These are phyloP conservation scores for Ichneumoninae sp. DNA, from an alignment of 2,888 invertebrate genomes.

Conservation along the genomic window DNA sequence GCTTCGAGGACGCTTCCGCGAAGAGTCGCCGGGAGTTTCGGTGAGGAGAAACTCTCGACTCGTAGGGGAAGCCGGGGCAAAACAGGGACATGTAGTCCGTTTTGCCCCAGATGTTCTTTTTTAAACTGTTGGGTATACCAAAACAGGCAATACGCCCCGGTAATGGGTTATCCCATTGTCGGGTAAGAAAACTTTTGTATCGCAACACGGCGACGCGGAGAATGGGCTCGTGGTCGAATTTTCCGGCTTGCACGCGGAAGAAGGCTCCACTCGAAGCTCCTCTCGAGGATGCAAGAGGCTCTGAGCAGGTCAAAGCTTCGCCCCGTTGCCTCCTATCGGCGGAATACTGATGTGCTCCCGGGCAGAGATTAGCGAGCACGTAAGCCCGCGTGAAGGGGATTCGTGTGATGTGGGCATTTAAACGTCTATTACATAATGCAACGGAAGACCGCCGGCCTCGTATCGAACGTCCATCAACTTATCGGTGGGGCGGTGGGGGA, in stretches of 20 bases:
- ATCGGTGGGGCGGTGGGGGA: constrained; percentile 29
- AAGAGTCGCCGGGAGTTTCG: neutral
- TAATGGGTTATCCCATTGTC: neutral
- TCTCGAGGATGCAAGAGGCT: neutral
- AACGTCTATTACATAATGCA: constrained; percentile 58
- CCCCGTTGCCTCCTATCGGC: neutral
- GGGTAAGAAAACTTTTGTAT: neutral
- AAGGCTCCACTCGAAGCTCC: no score
- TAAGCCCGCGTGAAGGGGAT: constrained; percentile 2
- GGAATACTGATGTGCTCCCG: neutral
- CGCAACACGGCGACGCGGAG: neutral
- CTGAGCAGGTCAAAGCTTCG: neutral
- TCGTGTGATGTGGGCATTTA: constrained; percentile 23
- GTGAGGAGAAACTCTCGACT: neutral
- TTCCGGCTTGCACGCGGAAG: no score
- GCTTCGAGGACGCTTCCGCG: neutral
- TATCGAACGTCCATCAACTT: constrained; percentile 54
- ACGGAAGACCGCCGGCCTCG: constrained; percentile 15
- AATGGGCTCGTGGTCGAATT: no score
- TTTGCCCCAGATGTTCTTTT: no score
- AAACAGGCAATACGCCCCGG: neutral
- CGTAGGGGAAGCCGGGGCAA: no score
- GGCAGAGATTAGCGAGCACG: neutral
- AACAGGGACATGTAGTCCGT: no score
- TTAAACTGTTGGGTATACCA: neutral